A percentile compares a stretch with the other conserved stretches of the same genome.
These are phyloP conservation scores for Ailuropoda melanoleuca DNA, from an alignment of 2,113 vertebrate species.

Conservation along the genomic window DNA sequence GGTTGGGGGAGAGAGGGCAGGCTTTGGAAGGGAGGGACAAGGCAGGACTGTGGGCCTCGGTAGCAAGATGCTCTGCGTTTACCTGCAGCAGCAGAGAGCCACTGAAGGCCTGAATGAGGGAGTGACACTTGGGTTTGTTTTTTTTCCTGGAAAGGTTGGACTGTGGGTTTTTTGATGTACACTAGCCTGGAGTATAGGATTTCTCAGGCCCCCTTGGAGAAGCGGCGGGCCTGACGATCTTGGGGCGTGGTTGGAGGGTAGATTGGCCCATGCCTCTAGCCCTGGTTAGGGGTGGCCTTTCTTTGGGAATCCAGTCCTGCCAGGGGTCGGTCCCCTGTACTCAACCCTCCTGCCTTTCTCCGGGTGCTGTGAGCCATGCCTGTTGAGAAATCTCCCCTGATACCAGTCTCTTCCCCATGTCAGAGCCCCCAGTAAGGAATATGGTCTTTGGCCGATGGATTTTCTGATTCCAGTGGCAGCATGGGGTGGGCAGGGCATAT, in stretches of 20 bases:
- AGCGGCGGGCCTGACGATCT: not conserved
- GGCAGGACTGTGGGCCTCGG: not conserved
- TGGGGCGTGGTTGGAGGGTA: not conserved
- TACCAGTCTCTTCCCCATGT: not conserved
- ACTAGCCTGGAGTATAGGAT: not conserved
- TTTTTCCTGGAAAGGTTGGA: not conserved
- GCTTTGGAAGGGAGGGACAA: not conserved
- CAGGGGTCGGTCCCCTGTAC: not conserved
- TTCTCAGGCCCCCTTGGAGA: not conserved
- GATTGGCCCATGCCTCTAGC: not conserved
- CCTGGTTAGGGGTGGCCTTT: not conserved
- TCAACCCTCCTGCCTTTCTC: not conserved
- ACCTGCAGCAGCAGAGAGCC: not conserved
- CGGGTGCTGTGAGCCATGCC: rapidly evolving
- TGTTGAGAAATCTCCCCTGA: not conserved
- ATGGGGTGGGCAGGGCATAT: not conserved
- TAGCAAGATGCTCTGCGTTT: not conserved
- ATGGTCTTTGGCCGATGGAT: not conserved
- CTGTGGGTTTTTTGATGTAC: not conserved
- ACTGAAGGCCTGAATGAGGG: not conserved
- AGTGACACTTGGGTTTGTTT: not conserved
- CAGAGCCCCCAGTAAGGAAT: not conserved
- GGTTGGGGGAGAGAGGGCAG: not conserved
- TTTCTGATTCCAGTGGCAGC: not conserved
- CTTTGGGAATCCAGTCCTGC: not conserved